These are phyloP conservation scores for Drosophila albomicans DNA, from an alignment of 1,140 invertebrate genomes.

Conservation along the genomic window DNA sequence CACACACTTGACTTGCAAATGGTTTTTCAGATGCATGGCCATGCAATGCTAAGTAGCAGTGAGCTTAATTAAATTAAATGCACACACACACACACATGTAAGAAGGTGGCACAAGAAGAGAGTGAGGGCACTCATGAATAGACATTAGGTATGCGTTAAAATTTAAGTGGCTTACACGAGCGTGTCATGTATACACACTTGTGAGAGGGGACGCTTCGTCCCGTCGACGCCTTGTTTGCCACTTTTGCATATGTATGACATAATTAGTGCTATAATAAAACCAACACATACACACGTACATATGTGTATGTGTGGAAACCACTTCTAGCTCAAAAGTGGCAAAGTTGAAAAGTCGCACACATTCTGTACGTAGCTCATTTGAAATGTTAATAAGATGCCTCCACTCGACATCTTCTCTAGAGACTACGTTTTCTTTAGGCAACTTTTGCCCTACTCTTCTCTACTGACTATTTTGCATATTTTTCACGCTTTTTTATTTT, in stretches of 20 bases:
- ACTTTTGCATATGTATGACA: conserved; percentile 81
- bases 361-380: conserved; percentile 55
- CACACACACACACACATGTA: conserved; percentile 6
- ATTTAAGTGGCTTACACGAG: conserved; percentile 81
- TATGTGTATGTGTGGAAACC: conserved; percentile 9
- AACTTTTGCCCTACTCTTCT: conserved; percentile 6
- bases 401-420: conserved; percentile 6
- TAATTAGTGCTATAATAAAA: conserved; percentile 80
- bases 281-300: conserved; percentile 29
- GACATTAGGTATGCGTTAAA: conserved; percentile 80
- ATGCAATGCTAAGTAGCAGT: conserved; percentile 72
- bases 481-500: conserved; percentile 58
- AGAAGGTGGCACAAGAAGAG: neutral
- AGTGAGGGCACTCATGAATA: conserved; percentile 66
- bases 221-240: conserved; percentile 66
- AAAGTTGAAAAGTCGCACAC: conserved; percentile 66
- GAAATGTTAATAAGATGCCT: conserved; percentile 69
- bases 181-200: conserved; percentile 63
- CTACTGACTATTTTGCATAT: conserved; percentile 64
- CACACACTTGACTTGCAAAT: conserved; percentile 75
- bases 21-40: conserved; percentile 65
- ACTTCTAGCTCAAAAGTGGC: conserved; percentile 54
- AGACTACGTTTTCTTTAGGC: conserved; percentile 8
- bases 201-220: conserved; percentile 6
- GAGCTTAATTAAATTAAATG: conserved; percentile 78